A percentile compares a stretch with the other conserved stretches of the same genome.
Evolutionary conservation across 2,113 vertebrate genomes (phyloP).

Genomic region (Meriones unguiculatus): DNA sequence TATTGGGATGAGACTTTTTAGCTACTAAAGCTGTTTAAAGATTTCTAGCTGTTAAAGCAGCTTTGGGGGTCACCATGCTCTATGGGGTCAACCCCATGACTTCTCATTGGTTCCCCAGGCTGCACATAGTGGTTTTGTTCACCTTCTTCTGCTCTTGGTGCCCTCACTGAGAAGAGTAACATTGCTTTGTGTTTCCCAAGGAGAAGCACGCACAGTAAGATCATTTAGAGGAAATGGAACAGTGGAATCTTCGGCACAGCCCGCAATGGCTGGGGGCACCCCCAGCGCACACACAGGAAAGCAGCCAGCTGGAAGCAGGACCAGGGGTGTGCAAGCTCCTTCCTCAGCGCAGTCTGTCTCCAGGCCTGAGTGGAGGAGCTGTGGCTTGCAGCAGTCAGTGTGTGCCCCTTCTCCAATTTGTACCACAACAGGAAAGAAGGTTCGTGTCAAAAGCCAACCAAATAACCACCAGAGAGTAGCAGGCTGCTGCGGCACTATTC

Average conservation of each 20-base stretch:
- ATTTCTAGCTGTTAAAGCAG: too few species aligned
- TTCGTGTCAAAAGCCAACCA: background rate
- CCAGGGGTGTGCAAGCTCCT: rapidly evolving
- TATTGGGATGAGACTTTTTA: background rate
- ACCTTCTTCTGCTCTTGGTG: background rate
- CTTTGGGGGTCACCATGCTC: background rate
- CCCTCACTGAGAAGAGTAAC: background rate
- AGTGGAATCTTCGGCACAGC: background rate
- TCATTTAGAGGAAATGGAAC: background rate
- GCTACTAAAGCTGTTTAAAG: too few species aligned
- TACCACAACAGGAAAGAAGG: background rate
- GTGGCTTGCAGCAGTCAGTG: rapidly evolving
- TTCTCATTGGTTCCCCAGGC: background rate
- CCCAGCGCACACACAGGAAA: too few species aligned
- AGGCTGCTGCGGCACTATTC: rapidly evolving
- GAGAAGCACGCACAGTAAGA: background rate
- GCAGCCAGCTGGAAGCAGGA: too few species aligned
- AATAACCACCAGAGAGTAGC: background rate
- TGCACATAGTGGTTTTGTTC: background rate
- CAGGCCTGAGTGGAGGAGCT: rapidly evolving
- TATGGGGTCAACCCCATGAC: background rate
- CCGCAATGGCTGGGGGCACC: background rate
- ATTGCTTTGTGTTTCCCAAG: background rate
- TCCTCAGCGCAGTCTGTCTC: too few species aligned
- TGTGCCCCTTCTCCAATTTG: background rate